Evolutionary conservation across 2,113 vertebrate species (phyloP).

Genomic region (Gallinago undulata): DNA sequence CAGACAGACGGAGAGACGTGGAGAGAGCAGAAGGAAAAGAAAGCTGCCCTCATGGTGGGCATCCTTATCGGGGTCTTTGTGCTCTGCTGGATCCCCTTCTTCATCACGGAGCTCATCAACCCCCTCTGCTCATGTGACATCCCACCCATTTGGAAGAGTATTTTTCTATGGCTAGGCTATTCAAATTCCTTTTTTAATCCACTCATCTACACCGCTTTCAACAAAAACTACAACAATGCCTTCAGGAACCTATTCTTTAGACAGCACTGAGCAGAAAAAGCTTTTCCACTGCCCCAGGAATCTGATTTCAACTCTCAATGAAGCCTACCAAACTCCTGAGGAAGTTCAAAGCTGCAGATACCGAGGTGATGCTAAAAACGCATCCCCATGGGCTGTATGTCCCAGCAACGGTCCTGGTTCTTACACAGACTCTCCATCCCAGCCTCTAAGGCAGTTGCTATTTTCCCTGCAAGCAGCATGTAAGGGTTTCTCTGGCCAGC

Average conservation of each 20-base stretch:
- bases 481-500: neutral
- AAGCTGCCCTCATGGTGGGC: conserved; percentile 93
- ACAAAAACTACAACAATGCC: conserved; percentile 96
- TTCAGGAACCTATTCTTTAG: conserved; percentile 90
- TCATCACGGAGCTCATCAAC: conserved; percentile 90
- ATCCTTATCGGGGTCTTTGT: conserved; percentile 94
- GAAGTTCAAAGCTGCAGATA: neutral
- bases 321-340: neutral
- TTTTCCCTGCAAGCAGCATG: neutral
- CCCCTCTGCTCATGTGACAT: conserved; percentile 89
- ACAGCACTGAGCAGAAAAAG: conserved; percentile 75
- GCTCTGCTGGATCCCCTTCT: conserved; percentile 98
- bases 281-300: neutral
- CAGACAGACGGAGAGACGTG: conserved; percentile 90
- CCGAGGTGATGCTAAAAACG: neutral
- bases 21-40: conserved; percentile 94
- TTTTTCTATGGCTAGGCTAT: conserved; percentile 97
- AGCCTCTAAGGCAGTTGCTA: neutral
- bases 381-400: accelerated
- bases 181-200: conserved; percentile 99
- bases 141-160: conserved; percentile 92
- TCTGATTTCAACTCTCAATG: neutral
- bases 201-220: conserved; percentile 96
- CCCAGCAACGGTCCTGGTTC: neutral
- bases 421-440: neutral